Conservation (phyloP, 1,140 invertebrate species). For the Drosophila novamexicana region DNA sequence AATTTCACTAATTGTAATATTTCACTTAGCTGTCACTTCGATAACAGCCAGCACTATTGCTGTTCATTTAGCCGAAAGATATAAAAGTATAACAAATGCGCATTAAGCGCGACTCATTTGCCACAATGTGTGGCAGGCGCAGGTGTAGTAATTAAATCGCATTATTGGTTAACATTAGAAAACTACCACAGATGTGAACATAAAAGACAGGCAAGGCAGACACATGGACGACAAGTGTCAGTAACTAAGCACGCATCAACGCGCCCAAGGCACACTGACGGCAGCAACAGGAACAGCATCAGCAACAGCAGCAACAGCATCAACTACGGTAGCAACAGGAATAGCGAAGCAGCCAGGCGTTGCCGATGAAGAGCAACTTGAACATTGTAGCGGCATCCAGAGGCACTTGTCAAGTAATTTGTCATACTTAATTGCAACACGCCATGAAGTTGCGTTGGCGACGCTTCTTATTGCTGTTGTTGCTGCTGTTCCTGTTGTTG, state of each 20-base stretch:
- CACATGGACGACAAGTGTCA: conserved; percentile 36
- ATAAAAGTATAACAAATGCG: background rate
- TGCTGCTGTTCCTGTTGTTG: conserved; percentile 4
- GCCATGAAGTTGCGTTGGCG: conserved; percentile 49
- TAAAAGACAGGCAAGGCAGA: conserved; percentile 3
- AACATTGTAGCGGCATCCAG: conserved; percentile 45
- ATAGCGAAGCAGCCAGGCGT: conserved; percentile 8
- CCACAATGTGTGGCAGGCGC: conserved; percentile 1
- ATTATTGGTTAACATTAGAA: conserved; percentile 21
- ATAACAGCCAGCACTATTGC: no score
- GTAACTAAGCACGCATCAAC: conserved; percentile 49
- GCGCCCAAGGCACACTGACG: conserved; percentile 19
- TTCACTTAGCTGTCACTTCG: no score
- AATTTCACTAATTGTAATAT: no score
- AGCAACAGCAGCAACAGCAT: conserved; percentile 1
- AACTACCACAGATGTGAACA: conserved; percentile 15
- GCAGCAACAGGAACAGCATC: conserved; percentile 2
- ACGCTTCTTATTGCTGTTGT: conserved; percentile 15
- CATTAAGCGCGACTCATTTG: conserved; percentile 7
- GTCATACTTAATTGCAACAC: conserved; percentile 66
- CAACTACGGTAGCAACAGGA: conserved; percentile 4
- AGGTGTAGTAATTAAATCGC: conserved; percentile 17
- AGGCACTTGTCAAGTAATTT: conserved; percentile 65
- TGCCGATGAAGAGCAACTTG: conserved; percentile 31
- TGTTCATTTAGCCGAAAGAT: no score